Percentiles rank a stretch among this genome's conserved stretches.
phyloP scores from a whole-genome alignment of 2,113 vertebrate genomes.

The Pimephales promelas region DNA sequence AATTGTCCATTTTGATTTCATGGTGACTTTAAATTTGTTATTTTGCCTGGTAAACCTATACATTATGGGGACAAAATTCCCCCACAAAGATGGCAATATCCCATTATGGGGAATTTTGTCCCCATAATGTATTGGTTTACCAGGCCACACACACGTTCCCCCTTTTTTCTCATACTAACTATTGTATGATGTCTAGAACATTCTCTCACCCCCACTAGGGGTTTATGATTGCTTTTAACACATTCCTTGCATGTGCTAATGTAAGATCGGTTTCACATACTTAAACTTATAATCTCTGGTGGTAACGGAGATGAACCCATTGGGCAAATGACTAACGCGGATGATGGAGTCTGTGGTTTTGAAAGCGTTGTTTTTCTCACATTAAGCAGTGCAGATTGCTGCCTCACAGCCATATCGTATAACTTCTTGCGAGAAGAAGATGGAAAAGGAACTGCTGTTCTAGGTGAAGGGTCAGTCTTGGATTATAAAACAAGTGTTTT shows the following conservation, averaged over 20 bases:
- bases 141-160: background rate
- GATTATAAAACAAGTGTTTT: background rate
- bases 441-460: background rate
- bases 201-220: background rate
- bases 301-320: background rate
- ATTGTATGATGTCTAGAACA: slow-evolving; percentile 3
- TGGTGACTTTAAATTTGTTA: too few species aligned
- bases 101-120: too few species aligned
- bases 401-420: slow-evolving; percentile 68
- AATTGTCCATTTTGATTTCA: too few species aligned
- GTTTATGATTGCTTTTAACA: slow-evolving; percentile 33
- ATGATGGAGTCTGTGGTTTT: slow-evolving; percentile 62
- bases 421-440: slow-evolving; percentile 59
- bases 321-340: slow-evolving; percentile 36
- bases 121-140: too few species aligned
- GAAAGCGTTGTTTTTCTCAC: slow-evolving; percentile 68
- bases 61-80: too few species aligned
- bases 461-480: background rate
- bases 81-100: too few species aligned
- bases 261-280: slow-evolving; percentile 7
- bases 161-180: slow-evolving; percentile 1
- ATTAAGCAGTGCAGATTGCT: slow-evolving; percentile 64
- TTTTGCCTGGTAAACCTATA: too few species aligned
- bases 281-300: background rate
- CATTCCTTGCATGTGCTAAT: slow-evolving; percentile 31